Evolutionary conservation across 2,113 vertebrate genomes (phyloP), one percentile per base, ranked within the genome.

Genomic region (Aviceda subcristata): DNA sequence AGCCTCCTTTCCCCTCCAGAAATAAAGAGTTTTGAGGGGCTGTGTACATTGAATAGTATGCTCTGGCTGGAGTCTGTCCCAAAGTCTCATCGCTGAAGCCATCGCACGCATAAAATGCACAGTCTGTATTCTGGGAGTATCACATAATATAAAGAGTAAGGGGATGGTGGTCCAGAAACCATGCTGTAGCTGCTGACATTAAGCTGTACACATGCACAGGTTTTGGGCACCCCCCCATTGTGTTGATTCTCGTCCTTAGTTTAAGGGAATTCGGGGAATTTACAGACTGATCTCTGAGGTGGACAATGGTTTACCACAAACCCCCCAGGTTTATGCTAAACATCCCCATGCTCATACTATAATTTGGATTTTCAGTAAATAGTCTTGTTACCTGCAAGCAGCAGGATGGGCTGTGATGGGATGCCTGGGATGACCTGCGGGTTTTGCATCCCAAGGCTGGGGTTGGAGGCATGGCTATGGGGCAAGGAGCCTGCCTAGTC

Each of bases 31-130:
- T 87, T 32, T 0, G 4, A 53, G 26, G 32, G 27, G 7, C 9
- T 36, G 13, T 21, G 11, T 36, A 6, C 32, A 7, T 16, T 15
- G 21, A 60, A 21, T 11, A 60, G 21, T 21, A 32, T 11, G 16
- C 11, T 60, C 38, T 51, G 55, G 39, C 29, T 46, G 22, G 17
- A 53, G 19, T 27, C 22, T 45, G 34, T 29, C 46, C 46, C 11
- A 6, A 68, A 59, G 45, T 43, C 63, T 51, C 1, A 1, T 29
- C 1, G 0, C 48, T 62, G 17, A 59, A 51, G 45, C 16, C 9
- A 4, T 11, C 3, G 1, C 3, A 0, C 0, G 1, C 43, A 26
- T 59, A 43, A 77, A 86, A 68, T 9, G 21, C 21, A 26, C 6
- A 43, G 72, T 13, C 24, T 29, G 19, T 19, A 5, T 20, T 30